Evolutionary conservation across 1,140 invertebrate species (phyloP).

Genomic region (Acromyrmex charruanus): DNA sequence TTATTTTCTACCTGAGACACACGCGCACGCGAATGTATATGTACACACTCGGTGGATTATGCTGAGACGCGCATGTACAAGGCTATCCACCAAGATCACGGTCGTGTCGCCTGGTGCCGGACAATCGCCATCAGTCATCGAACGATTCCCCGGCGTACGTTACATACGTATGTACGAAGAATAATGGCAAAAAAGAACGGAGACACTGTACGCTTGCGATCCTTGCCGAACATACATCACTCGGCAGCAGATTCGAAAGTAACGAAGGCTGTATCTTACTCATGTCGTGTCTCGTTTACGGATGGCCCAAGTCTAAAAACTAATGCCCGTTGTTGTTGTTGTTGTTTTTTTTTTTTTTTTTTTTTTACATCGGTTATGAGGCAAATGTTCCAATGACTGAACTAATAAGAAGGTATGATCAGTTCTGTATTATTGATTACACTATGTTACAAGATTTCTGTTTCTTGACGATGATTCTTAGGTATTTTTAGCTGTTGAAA

Average conservation of each 20-base stretch:
- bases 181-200: constrained; percentile 55
- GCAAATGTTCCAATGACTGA: too few relatives aligned
- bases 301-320: constrained; percentile 16
- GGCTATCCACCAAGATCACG: constrained; percentile 66
- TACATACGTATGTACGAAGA: constrained; percentile 6
- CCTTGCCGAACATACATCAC: constrained; percentile 56
- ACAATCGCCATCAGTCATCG: constrained; percentile 75
- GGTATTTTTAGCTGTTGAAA: too few relatives aligned
- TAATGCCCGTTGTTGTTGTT: neutral
- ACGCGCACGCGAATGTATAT: neutral
- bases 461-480: too few relatives aligned
- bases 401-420: too few relatives aligned
- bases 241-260: constrained; percentile 50
- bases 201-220: constrained; percentile 43
- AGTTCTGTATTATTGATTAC: neutral
- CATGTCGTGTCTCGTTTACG: constrained; percentile 28
- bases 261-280: constrained; percentile 50
- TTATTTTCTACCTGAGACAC: constrained; percentile 55
- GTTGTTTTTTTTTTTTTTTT: neutral
- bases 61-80: constrained; percentile 68
- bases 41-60: constrained; percentile 38
- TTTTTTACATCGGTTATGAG: neutral
- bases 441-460: too few relatives aligned
- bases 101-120: constrained; percentile 64
- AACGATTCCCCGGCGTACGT: constrained; percentile 46